Conservation (phyloP, 1,140 invertebrate genomes). For the Leptinotarsa undecemlineata region DNA sequence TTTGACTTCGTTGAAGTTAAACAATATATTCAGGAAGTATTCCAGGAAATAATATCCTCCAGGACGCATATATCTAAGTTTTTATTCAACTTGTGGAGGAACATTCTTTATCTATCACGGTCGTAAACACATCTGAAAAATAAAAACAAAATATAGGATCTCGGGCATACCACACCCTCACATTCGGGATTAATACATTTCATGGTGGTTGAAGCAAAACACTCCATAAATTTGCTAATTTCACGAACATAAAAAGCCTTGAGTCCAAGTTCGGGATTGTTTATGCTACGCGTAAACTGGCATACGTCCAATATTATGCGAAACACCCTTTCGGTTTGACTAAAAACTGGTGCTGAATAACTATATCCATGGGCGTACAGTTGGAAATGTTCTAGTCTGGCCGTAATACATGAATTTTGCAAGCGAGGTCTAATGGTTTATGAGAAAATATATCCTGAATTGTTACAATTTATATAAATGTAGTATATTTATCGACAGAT, state of each 20-base stretch:
- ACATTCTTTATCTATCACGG: slow-evolving; percentile 1
- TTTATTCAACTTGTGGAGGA: background rate
- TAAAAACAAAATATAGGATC: slow-evolving; percentile 4
- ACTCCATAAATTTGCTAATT: slow-evolving; percentile 25
- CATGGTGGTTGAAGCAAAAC: slow-evolving; percentile 23
- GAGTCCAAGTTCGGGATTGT: slow-evolving; percentile 24
- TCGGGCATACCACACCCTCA: slow-evolving; percentile 9
- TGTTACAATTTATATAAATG: no score
- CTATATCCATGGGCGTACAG: slow-evolving; percentile 1
- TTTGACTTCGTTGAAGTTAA: no score
- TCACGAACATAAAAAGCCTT: slow-evolving; percentile 22
- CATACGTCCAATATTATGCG: slow-evolving; percentile 14
- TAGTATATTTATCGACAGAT: no score
- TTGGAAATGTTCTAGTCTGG: background rate
- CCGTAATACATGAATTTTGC: no score
- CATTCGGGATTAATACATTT: slow-evolving; percentile 20
- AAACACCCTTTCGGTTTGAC: background rate
- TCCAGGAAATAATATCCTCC: background rate
- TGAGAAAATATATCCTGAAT: no score
- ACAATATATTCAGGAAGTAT: background rate
- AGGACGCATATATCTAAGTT: background rate
- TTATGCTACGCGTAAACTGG: slow-evolving; percentile 24
- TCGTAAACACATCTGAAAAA: background rate
- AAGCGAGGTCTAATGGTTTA: no score
- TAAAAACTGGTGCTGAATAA: slow-evolving; percentile 7